Percentiles rank a stretch among this genome's conserved stretches.
These are phyloP conservation scores for Mycalesis mineus DNA, from an alignment of 2,888 invertebrate species.

Conservation along the genomic window DNA sequence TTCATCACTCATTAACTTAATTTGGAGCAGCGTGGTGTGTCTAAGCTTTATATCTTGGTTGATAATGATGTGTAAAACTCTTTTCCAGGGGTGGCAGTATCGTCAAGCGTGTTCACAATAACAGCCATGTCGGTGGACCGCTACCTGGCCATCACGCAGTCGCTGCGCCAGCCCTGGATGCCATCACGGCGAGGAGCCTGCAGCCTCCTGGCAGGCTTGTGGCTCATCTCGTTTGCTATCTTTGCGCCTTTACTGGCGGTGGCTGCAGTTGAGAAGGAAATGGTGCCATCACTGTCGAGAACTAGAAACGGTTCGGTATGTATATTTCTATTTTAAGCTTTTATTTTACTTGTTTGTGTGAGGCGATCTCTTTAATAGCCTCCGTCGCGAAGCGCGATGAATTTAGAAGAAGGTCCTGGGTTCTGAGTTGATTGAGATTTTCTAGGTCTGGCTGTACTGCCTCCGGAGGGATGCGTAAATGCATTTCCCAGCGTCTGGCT, in stretches of 20 bases:
- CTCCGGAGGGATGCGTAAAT: too few species aligned
- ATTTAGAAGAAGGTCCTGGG: too few species aligned
- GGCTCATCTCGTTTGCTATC: slow-evolving; percentile 82
- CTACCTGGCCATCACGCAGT: slow-evolving; percentile 85
- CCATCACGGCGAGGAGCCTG: slow-evolving; percentile 83
- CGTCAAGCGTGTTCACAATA: slow-evolving; percentile 88
- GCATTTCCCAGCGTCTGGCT: too few species aligned
- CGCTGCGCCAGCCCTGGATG: slow-evolving; percentile 83
- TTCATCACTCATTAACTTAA: too few species aligned
- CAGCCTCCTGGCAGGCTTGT: slow-evolving; percentile 80
- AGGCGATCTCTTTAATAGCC: too few species aligned
- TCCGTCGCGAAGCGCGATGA: not conserved
- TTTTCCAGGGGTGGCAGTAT: slow-evolving; percentile 83
- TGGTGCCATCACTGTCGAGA: slow-evolving; percentile 52
- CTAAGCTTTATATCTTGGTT: too few species aligned
- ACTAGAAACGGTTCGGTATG: slow-evolving; percentile 63
- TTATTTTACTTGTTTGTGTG: too few species aligned
- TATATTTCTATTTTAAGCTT: slow-evolving; percentile 20
- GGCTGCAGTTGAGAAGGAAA: slow-evolving; percentile 62
- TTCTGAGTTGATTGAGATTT: too few species aligned
- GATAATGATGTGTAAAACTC: too few species aligned
- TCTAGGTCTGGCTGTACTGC: too few species aligned
- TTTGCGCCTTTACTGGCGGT: slow-evolving; percentile 82
- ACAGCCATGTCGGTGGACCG: slow-evolving; percentile 88
- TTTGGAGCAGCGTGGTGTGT: too few species aligned